phyloP scores from a whole-genome alignment of 2,888 invertebrate genomes.

The Acrobasis suavella region DNA sequence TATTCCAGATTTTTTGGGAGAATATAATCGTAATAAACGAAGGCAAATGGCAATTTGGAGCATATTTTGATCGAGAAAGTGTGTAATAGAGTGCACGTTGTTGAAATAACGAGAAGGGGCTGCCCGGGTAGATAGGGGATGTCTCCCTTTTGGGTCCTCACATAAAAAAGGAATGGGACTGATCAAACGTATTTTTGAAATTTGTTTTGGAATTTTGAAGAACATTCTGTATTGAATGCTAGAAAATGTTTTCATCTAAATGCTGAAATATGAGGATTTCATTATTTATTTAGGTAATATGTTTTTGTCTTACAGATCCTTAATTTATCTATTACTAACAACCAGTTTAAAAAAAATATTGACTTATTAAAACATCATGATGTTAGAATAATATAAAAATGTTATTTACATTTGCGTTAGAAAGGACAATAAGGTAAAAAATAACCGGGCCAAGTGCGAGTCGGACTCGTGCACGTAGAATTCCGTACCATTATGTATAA shows the following conservation, averaged over 20 bases:
- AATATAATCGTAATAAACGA: conserved; percentile 49
- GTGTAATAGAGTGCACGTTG: conserved; percentile 56
- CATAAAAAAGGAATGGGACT: conserved; percentile 61
- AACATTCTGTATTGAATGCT: not conserved
- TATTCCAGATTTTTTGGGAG: conserved; percentile 21
- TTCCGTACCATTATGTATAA: too few species aligned
- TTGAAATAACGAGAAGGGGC: conserved; percentile 65
- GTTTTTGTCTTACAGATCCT: too few species aligned
- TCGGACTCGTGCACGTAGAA: too few species aligned
- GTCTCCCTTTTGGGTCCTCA: conserved; percentile 53
- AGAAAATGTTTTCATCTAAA: not conserved
- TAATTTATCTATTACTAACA: too few species aligned
- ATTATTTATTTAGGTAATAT: too few species aligned
- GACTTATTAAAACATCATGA: too few species aligned
- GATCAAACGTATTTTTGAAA: conserved; percentile 59
- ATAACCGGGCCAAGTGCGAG: too few species aligned
- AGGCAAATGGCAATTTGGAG: conserved; percentile 65
- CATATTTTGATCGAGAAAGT: conserved; percentile 63
- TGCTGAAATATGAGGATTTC: not conserved
- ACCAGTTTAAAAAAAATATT: too few species aligned
- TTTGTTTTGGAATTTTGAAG: conserved; percentile 27
- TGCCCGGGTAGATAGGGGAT: conserved; percentile 24
- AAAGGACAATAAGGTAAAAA: too few species aligned
- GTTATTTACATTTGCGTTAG: too few species aligned
- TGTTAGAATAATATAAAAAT: too few species aligned